Evolutionary conservation across 2,797 vertebrate species (phyloP), one percentile per base, ranked within the genome.

Genomic region (Etheostoma nigrum): DNA sequence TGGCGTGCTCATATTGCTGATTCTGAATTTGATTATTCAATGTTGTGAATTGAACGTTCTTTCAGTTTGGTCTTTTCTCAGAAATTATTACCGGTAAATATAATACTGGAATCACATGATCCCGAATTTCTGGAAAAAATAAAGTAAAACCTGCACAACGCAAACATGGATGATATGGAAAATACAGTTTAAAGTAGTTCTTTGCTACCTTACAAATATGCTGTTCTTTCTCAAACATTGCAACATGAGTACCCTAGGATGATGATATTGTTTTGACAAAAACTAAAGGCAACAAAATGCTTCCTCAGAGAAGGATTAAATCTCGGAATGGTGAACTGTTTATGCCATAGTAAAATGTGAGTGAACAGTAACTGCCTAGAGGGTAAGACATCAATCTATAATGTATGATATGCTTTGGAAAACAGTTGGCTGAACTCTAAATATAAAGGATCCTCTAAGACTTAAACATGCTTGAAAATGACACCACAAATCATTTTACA

Each of bases 401-500:
- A 76, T 45, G 21, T 36, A 70, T 66, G 33, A 67, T 51, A 25
- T 59, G 47, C 64, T 69, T 62, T 19, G 16, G 47, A 67, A 54
- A 79, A 67, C 40, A 64, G 52, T 60, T 49, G 40, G 18, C 44
- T 49, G 51, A 23, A 53, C 67, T 73, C 55, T 42, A 51, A 72
- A 65, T 62, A 59, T 21, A 79, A 72, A 66, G 10, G 49, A 57
- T 57, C 61, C 51, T 44, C 19, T 15, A 49, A 72, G 58, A 63
- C 45, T 67, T 58, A 60, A 68, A 60, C 67, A 33, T 25, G 27
- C 53, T 61, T 5, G 21, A 58, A 79, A 63, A 78, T 62, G 18
- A 59, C 16, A 36, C 15, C 21, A 72, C 78, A 81, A 83, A 84
- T 87, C 66, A 40, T 40, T 78, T 62, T 44, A 76, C 77, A 78